Evolutionary conservation across 2,113 vertebrate genomes (phyloP).

Genomic region (Lonchura striata): DNA sequence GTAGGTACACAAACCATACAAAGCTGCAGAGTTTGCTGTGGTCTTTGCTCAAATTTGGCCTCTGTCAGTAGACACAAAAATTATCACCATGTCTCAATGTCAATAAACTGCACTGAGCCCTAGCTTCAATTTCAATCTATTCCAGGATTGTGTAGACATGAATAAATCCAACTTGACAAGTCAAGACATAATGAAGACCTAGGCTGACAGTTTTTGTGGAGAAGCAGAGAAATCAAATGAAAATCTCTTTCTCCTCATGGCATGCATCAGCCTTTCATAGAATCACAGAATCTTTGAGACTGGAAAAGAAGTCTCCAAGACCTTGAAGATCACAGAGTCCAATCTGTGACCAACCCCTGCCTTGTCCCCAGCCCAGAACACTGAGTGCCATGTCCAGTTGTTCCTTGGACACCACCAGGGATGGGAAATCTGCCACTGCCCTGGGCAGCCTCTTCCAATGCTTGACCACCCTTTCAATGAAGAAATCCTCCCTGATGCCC

Average conservation of each 20-base stretch:
- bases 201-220: background rate
- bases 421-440: background rate
- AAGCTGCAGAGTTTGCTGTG: background rate
- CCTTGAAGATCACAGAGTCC: background rate
- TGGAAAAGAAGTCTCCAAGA: background rate
- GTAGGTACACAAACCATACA: background rate
- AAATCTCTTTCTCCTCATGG: background rate
- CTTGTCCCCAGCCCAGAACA: background rate
- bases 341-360: background rate
- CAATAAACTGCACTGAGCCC: background rate
- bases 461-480: background rate
- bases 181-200: background rate
- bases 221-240: background rate
- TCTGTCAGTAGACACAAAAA: slow-evolving; percentile 16
- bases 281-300: background rate
- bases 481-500: background rate
- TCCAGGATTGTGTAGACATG: background rate
- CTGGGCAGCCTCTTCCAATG: background rate
- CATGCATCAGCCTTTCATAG: background rate
- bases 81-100: background rate
- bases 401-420: background rate
- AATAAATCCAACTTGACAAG: background rate
- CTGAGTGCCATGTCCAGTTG: background rate
- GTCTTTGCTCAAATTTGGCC: background rate
- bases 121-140: background rate